phyloP scores from a whole-genome alignment of 2,888 invertebrate genomes.

The Prostheceraeus crozeri region DNA sequence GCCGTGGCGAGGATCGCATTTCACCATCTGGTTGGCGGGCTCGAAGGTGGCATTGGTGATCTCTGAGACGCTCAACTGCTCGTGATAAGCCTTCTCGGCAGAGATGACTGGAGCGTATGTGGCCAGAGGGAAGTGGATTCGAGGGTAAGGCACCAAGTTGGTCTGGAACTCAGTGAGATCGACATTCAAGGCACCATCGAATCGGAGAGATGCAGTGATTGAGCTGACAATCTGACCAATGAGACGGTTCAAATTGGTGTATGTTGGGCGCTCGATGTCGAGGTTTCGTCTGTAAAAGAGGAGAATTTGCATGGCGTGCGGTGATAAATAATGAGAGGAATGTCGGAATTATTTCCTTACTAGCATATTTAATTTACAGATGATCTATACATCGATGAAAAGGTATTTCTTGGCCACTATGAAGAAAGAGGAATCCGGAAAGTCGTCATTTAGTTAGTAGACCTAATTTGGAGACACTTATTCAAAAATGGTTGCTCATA shows the following conservation, averaged over 20 bases:
- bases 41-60: conserved; percentile 49
- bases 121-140: conserved; percentile 77
- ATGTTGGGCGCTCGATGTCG: conserved; percentile 73
- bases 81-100: conserved; percentile 49
- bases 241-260: conserved; percentile 80
- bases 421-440: no score
- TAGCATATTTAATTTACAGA: no score
- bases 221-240: conserved; percentile 71
- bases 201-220: conserved; percentile 57
- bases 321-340: no score
- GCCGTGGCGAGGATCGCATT: conserved; percentile 43
- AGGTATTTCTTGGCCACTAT: no score
- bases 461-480: no score
- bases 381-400: no score
- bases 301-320: no score
- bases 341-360: no score
- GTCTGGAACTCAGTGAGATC: conserved; percentile 59
- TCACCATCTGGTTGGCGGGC: conserved; percentile 48
- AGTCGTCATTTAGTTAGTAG: no score
- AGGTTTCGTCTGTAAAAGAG: conserved; percentile 72
- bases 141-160: conserved; percentile 50
- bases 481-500: no score
- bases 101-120: conserved; percentile 62
- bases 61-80: conserved; percentile 47
- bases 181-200: conserved; percentile 59